Percentiles rank a stretch among this genome's conserved stretches.
phyloP scores from a whole-genome alignment of 2,113 vertebrate species.

The Ciconia maguari region DNA sequence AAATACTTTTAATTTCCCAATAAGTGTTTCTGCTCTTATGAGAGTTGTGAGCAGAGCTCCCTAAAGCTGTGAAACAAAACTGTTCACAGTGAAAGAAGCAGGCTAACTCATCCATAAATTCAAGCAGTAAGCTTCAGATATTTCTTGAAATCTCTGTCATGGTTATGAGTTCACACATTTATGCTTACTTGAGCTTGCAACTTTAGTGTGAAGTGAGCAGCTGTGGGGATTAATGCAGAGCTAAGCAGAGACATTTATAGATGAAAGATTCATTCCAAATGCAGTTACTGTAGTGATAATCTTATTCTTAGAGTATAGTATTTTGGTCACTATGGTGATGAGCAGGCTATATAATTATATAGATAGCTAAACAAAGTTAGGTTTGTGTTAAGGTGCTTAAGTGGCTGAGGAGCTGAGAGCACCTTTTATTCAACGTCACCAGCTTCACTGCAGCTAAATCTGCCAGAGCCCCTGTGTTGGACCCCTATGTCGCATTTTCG shows the following conservation, averaged over 20 bases:
- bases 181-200: constrained; percentile 22
- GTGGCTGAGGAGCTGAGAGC: not conserved
- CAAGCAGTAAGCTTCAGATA: not conserved
- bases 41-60: constrained; percentile 19
- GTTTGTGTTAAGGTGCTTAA: not conserved
- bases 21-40: constrained; percentile 1
- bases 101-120: constrained; percentile 49
- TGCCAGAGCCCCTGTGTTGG: not conserved
- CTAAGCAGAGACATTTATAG: not conserved
- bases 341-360: not conserved
- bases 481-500: not conserved
- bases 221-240: constrained; percentile 9
- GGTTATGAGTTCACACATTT: constrained; percentile 42
- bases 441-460: not conserved
- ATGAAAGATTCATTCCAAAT: not conserved
- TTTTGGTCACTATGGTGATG: not conserved
- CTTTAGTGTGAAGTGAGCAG: not conserved
- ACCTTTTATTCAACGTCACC: not conserved
- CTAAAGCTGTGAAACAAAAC: constrained; percentile 39
- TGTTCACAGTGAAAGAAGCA: not conserved
- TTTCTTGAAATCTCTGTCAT: not conserved
- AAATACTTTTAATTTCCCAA: not conserved
- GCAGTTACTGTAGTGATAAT: not conserved
- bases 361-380: not conserved
- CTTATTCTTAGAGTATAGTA: not conserved